Evolutionary conservation across 1,140 invertebrate species (phyloP), one percentile per base, ranked within the genome.

Genomic region (Drosophila biarmipes): DNA sequence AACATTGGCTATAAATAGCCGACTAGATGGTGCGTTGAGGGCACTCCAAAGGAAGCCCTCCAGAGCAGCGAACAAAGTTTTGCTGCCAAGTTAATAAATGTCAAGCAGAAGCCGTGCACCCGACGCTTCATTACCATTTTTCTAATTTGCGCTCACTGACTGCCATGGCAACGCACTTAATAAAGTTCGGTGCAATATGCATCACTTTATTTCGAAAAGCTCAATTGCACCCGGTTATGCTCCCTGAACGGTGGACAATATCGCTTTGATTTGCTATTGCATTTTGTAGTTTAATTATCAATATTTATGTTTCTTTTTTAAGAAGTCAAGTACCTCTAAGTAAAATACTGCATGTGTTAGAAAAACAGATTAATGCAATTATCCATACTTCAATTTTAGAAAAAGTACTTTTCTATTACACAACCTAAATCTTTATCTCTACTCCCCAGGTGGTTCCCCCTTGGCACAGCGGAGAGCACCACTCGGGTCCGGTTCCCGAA

Each of bases 391-490:
- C 38, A 17, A 21, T 21, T 21, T 21, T 21, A 21, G 21, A 21
- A 21, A 21, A 21, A 2, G 10, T 35, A 35, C 11, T 37, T 37
- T 6, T 5, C 6, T 37, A n/a, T n/a, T n/a, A n/a, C n/a, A n/a
- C n/a, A n/a, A n/a, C n/a, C n/a, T n/a, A n/a, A n/a, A n/a, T n/a
- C n/a, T n/a, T n/a, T n/a, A n/a, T n/a, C n/a, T n/a, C n/a, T n/a
- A n/a, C n/a, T 66, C 12, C 66, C 24, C 31, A 92, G 91, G 82
- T 92, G 56, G 79, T 90, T 3, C 91, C 91, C 0, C 71, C 90
- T 15, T 92, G 91, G 91, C 85, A 92, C 58, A 90, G 85, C 40
- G 77, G 73, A 15, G 90, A 85, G 54, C 75, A 76, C 27, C 87
- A 72, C 37, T 66, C 86, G 27, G 76, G 46, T 29, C 91, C 91